These are phyloP conservation scores for Parapsyche elsis DNA, from an alignment of 1,140 invertebrate genomes.

Conservation along the genomic window DNA sequence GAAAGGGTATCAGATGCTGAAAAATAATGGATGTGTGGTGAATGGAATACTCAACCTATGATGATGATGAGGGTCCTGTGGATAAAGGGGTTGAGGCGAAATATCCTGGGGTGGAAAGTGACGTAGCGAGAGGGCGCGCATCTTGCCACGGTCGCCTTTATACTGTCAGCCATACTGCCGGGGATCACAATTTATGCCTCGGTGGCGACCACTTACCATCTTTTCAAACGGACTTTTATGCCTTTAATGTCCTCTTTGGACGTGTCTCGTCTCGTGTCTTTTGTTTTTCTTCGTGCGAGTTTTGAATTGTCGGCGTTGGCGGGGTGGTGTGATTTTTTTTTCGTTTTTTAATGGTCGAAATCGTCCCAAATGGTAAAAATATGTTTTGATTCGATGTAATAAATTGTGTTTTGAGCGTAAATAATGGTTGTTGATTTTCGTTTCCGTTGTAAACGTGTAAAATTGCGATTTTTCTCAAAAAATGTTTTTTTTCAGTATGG, in stretches of 20 bases:
- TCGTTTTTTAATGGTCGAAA: no score
- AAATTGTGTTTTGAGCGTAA: not conserved
- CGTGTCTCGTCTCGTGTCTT: not conserved
- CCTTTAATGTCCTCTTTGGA: not conserved
- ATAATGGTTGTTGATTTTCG: not conserved
- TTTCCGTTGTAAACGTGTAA: not conserved
- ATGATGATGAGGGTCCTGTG: no score
- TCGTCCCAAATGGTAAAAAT: no score
- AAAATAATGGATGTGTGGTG: no score
- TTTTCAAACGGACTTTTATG: not conserved
- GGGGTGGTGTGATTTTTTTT: no score
- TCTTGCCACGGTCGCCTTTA: slow-evolving; percentile 30
- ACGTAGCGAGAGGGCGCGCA: slow-evolving; percentile 26
- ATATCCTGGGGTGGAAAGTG: not conserved
- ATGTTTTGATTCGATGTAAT: no score
- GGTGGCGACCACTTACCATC: not conserved
- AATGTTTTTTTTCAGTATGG: no score
- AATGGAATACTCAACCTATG: no score
- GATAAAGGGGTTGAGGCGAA: not conserved
- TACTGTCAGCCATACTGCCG: slow-evolving; percentile 42
- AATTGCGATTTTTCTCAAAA: no score
- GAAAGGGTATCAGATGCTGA: no score
- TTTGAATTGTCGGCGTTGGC: no score
- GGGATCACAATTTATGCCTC: slow-evolving; percentile 35
- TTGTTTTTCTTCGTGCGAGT: no score